phyloP scores from a whole-genome alignment of 2,113 vertebrate species.

The Ictidomys tridecemlineatus region DNA sequence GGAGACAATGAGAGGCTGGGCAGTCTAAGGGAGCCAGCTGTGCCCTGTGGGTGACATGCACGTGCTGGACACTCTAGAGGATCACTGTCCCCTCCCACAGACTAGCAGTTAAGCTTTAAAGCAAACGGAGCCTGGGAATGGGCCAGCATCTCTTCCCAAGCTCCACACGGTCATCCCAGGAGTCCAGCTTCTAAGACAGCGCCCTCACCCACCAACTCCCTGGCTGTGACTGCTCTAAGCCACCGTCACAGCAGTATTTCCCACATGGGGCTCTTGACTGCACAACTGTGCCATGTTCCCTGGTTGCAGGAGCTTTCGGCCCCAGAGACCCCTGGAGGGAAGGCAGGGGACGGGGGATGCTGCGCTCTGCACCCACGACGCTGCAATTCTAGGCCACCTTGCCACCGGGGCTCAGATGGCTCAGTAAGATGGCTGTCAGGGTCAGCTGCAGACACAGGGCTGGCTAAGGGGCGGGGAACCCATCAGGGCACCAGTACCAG shows the following conservation, averaged over 20 bases:
- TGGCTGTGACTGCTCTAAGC: background rate
- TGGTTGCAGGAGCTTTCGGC: no score
- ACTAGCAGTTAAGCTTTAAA: no score
- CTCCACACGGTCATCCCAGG: no score
- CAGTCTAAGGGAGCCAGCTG: no score
- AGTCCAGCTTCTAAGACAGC: no score
- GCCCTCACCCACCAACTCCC: no score
- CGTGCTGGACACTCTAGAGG: no score
- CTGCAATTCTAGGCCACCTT: background rate
- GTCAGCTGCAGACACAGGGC: background rate
- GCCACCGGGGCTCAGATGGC: background rate
- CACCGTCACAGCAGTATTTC: background rate
- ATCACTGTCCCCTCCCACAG: no score
- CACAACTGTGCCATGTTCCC: fast-evolving
- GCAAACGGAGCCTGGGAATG: no score
- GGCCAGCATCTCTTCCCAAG: no score
- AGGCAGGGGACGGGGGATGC: background rate
- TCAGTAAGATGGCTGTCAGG: background rate
- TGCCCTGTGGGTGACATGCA: no score
- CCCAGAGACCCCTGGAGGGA: background rate
- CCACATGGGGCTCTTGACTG: background rate
- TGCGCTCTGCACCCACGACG: background rate
- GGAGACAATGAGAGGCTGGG: no score
- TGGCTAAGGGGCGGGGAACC: fast-evolving
- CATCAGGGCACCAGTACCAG: fast-evolving